Percentiles rank a stretch among this genome's conserved stretches.
These are phyloP conservation scores for Campylorhamphus procurvoides DNA, from an alignment of 2,113 vertebrate genomes.

Conservation along the genomic window DNA sequence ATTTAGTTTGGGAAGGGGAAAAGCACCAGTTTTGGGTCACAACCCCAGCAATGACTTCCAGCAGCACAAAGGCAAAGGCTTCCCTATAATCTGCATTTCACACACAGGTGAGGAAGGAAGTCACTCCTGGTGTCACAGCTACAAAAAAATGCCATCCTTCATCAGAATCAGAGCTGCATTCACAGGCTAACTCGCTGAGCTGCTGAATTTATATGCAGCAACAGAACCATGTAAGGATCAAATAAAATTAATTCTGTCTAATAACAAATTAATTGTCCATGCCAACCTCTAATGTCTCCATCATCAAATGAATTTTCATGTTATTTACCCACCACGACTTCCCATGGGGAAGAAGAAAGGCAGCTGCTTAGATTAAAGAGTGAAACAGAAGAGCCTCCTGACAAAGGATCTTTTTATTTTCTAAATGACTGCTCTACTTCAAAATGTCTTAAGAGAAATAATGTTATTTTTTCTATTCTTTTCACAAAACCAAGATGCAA, in stretches of 20 bases:
- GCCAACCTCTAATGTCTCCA: slow-evolving; percentile 66
- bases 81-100: neutral
- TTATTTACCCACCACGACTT: slow-evolving; percentile 66
- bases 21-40: neutral
- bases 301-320: slow-evolving; percentile 63
- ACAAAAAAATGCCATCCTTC: neutral
- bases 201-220: slow-evolving; percentile 43
- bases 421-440: slow-evolving; percentile 49
- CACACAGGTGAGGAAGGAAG: neutral
- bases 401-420: slow-evolving; percentile 61
- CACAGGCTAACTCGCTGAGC: neutral
- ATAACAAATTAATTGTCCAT: slow-evolving; percentile 71
- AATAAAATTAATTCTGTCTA: slow-evolving; percentile 70
- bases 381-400: slow-evolving; percentile 25
- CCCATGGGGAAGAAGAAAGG: slow-evolving; percentile 49
- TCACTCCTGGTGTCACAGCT: neutral
- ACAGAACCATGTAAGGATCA: slow-evolving; percentile 55
- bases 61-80: neutral
- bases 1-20: neutral
- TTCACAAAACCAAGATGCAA: slow-evolving; percentile 13
- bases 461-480: neutral
- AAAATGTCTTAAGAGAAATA: slow-evolving; percentile 7
- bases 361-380: slow-evolving; percentile 60
- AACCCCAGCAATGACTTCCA: neutral
- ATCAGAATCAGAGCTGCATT: neutral